phyloP scores from a whole-genome alignment of 2,113 vertebrate genomes.

The Catagonus wagneri region DNA sequence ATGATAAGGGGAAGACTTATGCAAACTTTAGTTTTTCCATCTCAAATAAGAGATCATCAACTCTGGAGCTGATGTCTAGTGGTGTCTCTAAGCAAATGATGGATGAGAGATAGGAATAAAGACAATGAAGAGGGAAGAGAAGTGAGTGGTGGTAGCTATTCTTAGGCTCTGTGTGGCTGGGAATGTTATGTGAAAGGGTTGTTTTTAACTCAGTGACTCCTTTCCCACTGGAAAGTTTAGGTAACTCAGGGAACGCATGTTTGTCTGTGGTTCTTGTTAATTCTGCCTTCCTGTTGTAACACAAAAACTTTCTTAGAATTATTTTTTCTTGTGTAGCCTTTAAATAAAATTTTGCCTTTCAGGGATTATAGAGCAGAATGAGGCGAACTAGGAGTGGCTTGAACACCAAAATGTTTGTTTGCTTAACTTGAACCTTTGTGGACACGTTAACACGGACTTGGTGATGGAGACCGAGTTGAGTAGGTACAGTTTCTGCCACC shows the following conservation, averaged over 20 bases:
- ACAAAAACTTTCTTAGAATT: background rate
- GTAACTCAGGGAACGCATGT: background rate
- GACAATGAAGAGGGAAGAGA: background rate
- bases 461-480: background rate
- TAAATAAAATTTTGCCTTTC: background rate
- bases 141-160: background rate
- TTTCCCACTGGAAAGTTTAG: background rate
- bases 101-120: background rate
- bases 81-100: background rate
- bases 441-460: background rate
- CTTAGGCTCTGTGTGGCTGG: background rate
- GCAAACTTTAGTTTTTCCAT: background rate
- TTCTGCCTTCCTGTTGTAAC: background rate
- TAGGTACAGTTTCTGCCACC: background rate
- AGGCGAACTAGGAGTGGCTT: background rate
- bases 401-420: background rate
- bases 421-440: background rate
- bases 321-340: background rate
- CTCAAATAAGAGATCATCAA: background rate
- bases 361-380: constrained; percentile 2
- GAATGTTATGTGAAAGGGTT: background rate
- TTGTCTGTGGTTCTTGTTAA: background rate
- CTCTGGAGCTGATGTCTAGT: background rate
- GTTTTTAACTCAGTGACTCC: background rate
- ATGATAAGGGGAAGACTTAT: background rate